These are phyloP conservation scores for Trachelipus rathkii DNA, from an alignment of 1,140 invertebrate genomes.

Conservation along the genomic window DNA sequence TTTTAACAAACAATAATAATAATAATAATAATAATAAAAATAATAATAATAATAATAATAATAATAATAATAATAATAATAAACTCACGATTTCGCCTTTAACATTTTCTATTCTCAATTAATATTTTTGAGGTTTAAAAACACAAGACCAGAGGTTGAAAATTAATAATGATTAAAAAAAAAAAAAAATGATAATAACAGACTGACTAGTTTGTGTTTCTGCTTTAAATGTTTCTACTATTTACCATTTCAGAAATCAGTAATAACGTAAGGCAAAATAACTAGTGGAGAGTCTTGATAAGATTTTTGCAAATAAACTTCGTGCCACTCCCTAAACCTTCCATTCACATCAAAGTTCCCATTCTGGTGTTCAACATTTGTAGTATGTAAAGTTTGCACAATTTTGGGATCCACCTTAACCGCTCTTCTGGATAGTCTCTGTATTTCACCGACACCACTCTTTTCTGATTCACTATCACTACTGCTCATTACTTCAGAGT, in stretches of 20 bases:
- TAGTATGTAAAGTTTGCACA: slow-evolving; percentile 52
- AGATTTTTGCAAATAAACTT: slow-evolving; percentile 65
- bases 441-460: slow-evolving; percentile 25
- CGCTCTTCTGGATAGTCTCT: slow-evolving; percentile 39
- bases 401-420: slow-evolving; percentile 49
- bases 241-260: slow-evolving; percentile 60
- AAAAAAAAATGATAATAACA: too few relatives aligned
- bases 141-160: too few relatives aligned
- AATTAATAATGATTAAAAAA: too few relatives aligned
- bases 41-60: too few relatives aligned
- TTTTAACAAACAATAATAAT: too few relatives aligned
- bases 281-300: slow-evolving; percentile 68
- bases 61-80: too few relatives aligned
- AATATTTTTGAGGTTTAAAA: too few relatives aligned
- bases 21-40: too few relatives aligned
- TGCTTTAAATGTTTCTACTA: too few relatives aligned
- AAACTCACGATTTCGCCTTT: too few relatives aligned
- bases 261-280: slow-evolving; percentile 88
- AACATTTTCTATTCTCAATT: too few relatives aligned
- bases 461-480: slow-evolving; percentile 48
- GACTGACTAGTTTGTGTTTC: neutral
- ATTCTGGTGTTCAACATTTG: slow-evolving; percentile 59
- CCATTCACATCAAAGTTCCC: slow-evolving; percentile 58
- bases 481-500: slow-evolving; percentile 49
- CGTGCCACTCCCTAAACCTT: slow-evolving; percentile 76